phyloP scores from a whole-genome alignment of 2,888 invertebrate genomes.

The Netelia fuscicornis region DNA sequence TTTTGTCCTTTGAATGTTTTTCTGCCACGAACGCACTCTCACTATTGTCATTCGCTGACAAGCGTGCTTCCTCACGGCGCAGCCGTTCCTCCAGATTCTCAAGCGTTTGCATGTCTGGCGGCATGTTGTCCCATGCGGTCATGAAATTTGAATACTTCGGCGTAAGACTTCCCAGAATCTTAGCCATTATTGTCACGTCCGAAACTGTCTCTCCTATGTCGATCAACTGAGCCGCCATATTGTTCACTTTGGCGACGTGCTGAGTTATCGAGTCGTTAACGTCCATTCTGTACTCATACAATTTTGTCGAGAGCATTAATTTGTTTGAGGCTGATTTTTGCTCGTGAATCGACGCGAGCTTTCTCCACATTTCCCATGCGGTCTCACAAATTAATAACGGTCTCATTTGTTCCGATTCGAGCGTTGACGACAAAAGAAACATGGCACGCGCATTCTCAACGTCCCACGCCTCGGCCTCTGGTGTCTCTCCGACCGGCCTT shows the following conservation, averaged over 20 bases:
- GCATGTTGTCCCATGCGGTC: neutral
- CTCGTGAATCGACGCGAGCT: neutral
- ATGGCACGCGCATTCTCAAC: slow-evolving; percentile 7
- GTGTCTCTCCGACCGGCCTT: neutral
- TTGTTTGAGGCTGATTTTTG: slow-evolving; percentile 1
- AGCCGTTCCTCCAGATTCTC: slow-evolving; percentile 6
- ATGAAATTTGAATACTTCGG: neutral
- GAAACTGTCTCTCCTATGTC: slow-evolving; percentile 4
- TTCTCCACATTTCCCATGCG: neutral
- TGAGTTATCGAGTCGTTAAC: neutral
- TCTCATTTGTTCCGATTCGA: neutral
- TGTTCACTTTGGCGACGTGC: slow-evolving; percentile 6
- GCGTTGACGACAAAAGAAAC: neutral
- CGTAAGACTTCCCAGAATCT: neutral
- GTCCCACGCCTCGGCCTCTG: slow-evolving; percentile 6
- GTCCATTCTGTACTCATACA: slow-evolving; percentile 13
- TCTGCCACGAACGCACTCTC: slow-evolving; percentile 3
- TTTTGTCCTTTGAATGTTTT: neutral
- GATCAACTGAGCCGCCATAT: slow-evolving; percentile 3
- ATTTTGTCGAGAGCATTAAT: neutral
- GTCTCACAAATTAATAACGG: neutral
- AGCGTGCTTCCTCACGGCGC: neutral
- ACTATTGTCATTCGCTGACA: neutral
- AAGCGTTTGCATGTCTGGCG: neutral
- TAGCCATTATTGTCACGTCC: neutral